Evolutionary conservation across 2,888 invertebrate genomes (phyloP).

Genomic region (Microchrysa polita): DNA sequence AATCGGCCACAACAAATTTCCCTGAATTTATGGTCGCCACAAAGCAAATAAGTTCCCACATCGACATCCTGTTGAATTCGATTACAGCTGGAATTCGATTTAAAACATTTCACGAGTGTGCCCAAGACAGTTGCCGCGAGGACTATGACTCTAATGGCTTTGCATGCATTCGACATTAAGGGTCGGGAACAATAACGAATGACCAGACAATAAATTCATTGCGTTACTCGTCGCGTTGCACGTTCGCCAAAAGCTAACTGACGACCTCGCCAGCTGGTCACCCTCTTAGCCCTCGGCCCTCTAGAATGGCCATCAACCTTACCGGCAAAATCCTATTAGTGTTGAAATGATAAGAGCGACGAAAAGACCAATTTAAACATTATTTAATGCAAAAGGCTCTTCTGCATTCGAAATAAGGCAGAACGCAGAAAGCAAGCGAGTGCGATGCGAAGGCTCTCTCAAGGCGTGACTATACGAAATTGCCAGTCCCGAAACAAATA

Average conservation of each 20-base stretch:
- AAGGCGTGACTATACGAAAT: neutral
- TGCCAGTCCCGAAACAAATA: neutral
- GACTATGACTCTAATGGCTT: no score
- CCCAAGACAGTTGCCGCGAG: neutral
- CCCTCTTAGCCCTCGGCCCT: neutral
- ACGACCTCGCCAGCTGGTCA: no score
- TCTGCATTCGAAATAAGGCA: constrained; percentile 32
- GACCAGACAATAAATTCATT: constrained; percentile 29
- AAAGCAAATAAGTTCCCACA: constrained; percentile 25
- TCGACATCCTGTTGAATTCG: constrained; percentile 36
- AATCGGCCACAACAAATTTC: neutral
- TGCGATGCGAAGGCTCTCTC: neutral
- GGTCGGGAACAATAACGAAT: constrained; percentile 9
- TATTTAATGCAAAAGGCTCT: constrained; percentile 38
- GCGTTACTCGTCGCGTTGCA: no score
- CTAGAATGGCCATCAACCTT: neutral
- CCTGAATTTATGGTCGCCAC: neutral
- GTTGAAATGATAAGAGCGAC: constrained; percentile 30
- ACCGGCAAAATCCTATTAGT: constrained; percentile 17
- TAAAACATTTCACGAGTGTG: neutral
- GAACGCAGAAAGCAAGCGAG: no score
- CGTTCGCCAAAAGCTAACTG: neutral
- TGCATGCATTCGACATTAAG: neutral
- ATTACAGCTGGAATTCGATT: constrained; percentile 29
- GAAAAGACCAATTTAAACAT: constrained; percentile 38